Evolutionary conservation across 2,113 vertebrate genomes (phyloP).

Genomic region (Lasiurus borealis): DNA sequence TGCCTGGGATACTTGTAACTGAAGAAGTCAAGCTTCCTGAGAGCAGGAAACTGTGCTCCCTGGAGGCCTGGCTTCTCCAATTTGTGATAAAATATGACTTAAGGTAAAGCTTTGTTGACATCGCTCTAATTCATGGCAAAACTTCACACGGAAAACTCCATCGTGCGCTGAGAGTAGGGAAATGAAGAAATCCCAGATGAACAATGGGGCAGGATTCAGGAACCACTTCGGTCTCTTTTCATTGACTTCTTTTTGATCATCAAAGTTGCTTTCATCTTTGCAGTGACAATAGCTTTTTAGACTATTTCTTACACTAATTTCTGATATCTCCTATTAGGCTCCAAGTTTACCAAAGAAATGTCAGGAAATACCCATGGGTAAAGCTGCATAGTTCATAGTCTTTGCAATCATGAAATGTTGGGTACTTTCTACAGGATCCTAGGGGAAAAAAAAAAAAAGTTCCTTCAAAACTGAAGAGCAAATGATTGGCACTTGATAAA

Average conservation of each 20-base stretch:
- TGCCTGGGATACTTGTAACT: no score
- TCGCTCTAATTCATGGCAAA: slow-evolving; percentile 74
- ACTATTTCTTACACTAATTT: slow-evolving; percentile 69
- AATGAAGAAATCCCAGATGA: slow-evolving; percentile 75
- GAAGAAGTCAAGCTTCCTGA: not conserved
- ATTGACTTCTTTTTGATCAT: slow-evolving; percentile 82
- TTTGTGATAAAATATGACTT: slow-evolving; percentile 58
- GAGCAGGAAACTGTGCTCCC: not conserved
- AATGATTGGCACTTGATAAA: not conserved
- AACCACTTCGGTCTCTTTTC: slow-evolving; percentile 64
- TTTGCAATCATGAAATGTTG: slow-evolving; percentile 19
- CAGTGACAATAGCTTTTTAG: slow-evolving; percentile 76
- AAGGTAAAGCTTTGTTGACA: slow-evolving; percentile 75
- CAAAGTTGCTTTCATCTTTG: slow-evolving; percentile 81
- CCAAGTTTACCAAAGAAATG: slow-evolving; percentile 72
- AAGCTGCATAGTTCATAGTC: slow-evolving; percentile 57
- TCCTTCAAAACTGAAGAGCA: slow-evolving; percentile 36
- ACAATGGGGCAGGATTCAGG: slow-evolving; percentile 70
- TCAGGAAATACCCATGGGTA: slow-evolving; percentile 71
- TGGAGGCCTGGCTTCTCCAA: slow-evolving; percentile 44
- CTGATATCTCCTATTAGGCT: slow-evolving; percentile 71
- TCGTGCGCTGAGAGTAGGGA: slow-evolving; percentile 67
- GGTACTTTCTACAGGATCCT: slow-evolving; percentile 59
- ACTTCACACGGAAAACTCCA: slow-evolving; percentile 78
- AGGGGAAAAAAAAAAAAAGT: not conserved